Evolutionary conservation across 2,113 vertebrate genomes (phyloP).

Genomic region (Nannobrachium achirus): DNA sequence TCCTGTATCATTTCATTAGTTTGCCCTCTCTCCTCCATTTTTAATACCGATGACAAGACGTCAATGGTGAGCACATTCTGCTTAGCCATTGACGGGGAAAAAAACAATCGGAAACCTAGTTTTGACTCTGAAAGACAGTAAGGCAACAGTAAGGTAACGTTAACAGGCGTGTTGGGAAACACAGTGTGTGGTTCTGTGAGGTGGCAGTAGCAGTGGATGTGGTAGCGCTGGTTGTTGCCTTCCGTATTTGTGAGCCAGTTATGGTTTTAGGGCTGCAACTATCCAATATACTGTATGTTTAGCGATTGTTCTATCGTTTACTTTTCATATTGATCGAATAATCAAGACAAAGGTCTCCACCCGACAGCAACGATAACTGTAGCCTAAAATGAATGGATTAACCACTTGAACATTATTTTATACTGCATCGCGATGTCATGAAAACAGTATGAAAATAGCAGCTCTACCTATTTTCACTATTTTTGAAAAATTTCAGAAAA

Average conservation of each 20-base stretch:
- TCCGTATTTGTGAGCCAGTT: slow-evolving; percentile 40
- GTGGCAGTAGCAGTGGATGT: slow-evolving; percentile 36
- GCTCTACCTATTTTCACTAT: too few relatives aligned
- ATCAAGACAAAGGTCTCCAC: too few relatives aligned
- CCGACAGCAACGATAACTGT: too few relatives aligned
- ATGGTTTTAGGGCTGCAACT: too few relatives aligned
- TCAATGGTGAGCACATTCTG: slow-evolving; percentile 74
- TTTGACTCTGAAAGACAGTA: slow-evolving; percentile 58
- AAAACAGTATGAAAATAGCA: too few relatives aligned
- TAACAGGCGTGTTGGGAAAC: slow-evolving; percentile 76
- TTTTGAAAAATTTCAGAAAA: too few relatives aligned
- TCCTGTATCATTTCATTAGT: slow-evolving; percentile 65
- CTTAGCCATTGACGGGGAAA: slow-evolving; percentile 79
- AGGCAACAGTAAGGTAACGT: slow-evolving; percentile 65
- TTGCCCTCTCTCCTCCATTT: slow-evolving; percentile 62
- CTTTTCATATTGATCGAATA: too few relatives aligned
- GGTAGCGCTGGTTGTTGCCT: slow-evolving; percentile 22
- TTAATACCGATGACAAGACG: slow-evolving; percentile 63
- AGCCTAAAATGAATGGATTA: too few relatives aligned
- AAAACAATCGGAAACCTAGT: slow-evolving; percentile 67
- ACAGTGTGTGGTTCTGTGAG: slow-evolving; percentile 39
- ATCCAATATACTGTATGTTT: too few relatives aligned
- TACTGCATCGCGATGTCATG: too few relatives aligned
- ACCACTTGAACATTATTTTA: too few relatives aligned
- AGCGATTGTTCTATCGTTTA: too few relatives aligned